Conservation (phyloP, 1,140 invertebrate species). For the Listronotus oregonensis region DNA sequence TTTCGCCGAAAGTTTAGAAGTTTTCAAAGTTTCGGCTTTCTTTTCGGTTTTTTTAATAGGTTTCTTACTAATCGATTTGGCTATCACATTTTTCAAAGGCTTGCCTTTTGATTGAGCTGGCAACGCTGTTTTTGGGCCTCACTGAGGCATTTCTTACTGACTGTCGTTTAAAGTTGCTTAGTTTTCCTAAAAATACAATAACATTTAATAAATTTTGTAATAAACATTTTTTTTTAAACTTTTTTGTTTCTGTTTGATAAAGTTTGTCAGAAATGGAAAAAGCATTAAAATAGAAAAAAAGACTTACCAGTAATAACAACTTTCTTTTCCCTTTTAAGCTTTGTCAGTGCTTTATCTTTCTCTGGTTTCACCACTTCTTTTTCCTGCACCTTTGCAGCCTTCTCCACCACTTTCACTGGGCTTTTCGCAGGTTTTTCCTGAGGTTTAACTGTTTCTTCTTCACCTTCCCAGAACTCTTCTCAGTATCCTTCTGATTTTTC, state of each 20-base stretch:
- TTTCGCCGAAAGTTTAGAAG: not conserved
- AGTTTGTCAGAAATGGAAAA: no score
- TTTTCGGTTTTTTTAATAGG: not conserved
- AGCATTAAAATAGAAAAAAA: no score
- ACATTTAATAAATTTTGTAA: no score
- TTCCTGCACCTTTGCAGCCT: not conserved
- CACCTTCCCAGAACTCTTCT: no score
- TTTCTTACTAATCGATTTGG: not conserved
- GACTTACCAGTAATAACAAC: slow-evolving; percentile 2
- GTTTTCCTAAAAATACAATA: slow-evolving; percentile 15
- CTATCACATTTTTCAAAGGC: not conserved
- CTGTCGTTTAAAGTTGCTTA: slow-evolving; percentile 22
- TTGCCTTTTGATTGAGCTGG: not conserved
- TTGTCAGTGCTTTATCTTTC: not conserved
- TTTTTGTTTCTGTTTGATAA: no score
- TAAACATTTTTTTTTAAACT: no score
- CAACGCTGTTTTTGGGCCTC: slow-evolving; percentile 12
- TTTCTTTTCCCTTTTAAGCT: not conserved
- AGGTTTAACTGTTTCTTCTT: not conserved
- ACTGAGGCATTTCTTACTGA: slow-evolving; percentile 23
- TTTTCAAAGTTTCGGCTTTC: not conserved
- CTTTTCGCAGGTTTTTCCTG: slow-evolving; percentile 3
- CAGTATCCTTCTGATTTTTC: not conserved
- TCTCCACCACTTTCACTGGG: not conserved
- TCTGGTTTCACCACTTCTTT: not conserved